phyloP scores from a whole-genome alignment of 2,113 vertebrate species.

The Pipra filicauda region DNA sequence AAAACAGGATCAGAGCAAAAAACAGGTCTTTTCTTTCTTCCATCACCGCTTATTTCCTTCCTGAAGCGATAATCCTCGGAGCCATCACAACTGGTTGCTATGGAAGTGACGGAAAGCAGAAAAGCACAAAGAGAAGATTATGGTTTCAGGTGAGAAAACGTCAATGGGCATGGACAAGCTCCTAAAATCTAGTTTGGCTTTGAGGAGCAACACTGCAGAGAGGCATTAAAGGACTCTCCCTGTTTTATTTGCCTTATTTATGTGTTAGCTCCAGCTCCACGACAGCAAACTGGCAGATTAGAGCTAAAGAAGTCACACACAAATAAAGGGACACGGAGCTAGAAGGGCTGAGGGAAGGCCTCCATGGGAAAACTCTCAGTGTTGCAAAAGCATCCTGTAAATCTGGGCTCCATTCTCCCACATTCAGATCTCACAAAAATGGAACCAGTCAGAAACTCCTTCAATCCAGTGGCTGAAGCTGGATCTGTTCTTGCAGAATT shows the following conservation, averaged over 20 bases:
- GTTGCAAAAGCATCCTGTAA: not conserved
- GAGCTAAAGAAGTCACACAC: not conserved
- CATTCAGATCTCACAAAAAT: not conserved
- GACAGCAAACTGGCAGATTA: not conserved
- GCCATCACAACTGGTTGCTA: slow-evolving; percentile 60
- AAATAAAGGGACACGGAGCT: not conserved
- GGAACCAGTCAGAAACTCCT: not conserved
- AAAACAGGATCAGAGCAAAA: slow-evolving; percentile 1
- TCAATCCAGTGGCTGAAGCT: rapidly evolving
- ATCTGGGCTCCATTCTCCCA: not conserved
- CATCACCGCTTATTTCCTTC: slow-evolving; percentile 20
- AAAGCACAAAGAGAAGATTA: slow-evolving; percentile 54
- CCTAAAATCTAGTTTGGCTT: not conserved
- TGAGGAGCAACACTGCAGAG: not conserved
- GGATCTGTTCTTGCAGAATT: not conserved
- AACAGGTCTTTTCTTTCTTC: not conserved
- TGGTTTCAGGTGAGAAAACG: slow-evolving; percentile 53
- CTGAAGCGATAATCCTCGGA: not conserved
- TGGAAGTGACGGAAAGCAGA: slow-evolving; percentile 44
- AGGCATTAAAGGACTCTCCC: not conserved
- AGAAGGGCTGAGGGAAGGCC: not conserved
- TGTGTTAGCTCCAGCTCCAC: not conserved
- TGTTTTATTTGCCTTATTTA: not conserved
- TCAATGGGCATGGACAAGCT: not conserved
- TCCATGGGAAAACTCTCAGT: not conserved